These are phyloP conservation scores for Amblyornis subalaris DNA, from an alignment of 2,113 vertebrate species.

Conservation along the genomic window DNA sequence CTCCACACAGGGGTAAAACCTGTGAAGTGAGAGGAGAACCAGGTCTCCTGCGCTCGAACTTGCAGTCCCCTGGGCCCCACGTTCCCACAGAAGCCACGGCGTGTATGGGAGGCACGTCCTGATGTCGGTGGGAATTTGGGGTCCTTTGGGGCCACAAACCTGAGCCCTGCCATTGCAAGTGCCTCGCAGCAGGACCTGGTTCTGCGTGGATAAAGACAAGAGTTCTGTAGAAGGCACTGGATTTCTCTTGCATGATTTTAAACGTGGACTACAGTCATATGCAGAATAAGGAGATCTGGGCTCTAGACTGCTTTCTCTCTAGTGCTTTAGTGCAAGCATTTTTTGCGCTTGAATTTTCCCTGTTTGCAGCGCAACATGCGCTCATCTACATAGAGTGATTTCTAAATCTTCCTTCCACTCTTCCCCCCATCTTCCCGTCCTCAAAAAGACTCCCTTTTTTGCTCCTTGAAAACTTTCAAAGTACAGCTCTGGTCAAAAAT, in stretches of 20 bases:
- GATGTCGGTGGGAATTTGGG: background rate
- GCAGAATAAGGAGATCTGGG: conserved; percentile 60
- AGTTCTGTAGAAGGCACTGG: conserved; percentile 80
- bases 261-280: conserved; percentile 48
- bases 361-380: background rate
- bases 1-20: conserved; percentile 36
- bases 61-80: background rate
- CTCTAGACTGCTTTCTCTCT: conserved; percentile 21
- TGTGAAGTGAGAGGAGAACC: conserved; percentile 31
- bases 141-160: background rate
- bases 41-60: background rate
- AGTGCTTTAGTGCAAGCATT: conserved; percentile 39
- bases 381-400: background rate
- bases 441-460: conserved; percentile 52
- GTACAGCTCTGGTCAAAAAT: conserved; percentile 73
- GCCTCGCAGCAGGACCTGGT: conserved; percentile 57
- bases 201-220: conserved; percentile 69
- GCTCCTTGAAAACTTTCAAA: conserved; percentile 67
- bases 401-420: background rate
- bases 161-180: conserved; percentile 39
- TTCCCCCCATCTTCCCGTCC: background rate
- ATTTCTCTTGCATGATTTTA: conserved; percentile 69
- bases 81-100: background rate
- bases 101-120: background rate
- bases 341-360: conserved; percentile 1